A percentile compares a stretch with the other conserved stretches of the same genome.
Evolutionary conservation across 2,113 vertebrate species (phyloP).

Genomic region (Eclectus roratus): DNA sequence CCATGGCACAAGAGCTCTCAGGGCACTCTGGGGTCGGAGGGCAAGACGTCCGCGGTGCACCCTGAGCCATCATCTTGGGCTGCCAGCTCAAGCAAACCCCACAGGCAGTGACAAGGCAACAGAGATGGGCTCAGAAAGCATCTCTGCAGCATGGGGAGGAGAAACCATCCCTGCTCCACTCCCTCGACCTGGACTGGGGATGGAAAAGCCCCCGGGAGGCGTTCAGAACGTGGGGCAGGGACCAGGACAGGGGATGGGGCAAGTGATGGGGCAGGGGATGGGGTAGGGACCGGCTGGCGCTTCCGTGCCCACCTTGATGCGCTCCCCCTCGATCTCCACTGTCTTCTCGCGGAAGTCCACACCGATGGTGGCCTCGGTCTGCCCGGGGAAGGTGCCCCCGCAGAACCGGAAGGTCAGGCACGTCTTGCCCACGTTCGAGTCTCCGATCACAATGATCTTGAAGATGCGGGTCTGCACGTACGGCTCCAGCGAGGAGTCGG

Average conservation of each 20-base stretch:
- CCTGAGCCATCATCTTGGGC: background rate
- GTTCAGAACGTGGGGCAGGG: background rate
- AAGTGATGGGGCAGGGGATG: background rate
- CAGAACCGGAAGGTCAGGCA: constrained; percentile 97
- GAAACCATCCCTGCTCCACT: background rate
- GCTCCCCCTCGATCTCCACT: constrained; percentile 94
- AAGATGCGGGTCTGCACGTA: constrained; percentile 95
- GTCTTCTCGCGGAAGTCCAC: constrained; percentile 97
- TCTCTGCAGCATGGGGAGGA: background rate
- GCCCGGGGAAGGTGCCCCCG: constrained; percentile 90
- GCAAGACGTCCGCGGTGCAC: background rate
- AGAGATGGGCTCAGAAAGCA: rapidly evolving
- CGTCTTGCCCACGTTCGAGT: constrained; percentile 97
- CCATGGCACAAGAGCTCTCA: background rate
- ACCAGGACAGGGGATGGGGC: background rate
- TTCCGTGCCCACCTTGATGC: constrained; percentile 86
- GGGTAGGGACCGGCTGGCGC: background rate
- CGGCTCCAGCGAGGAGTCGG: constrained; percentile 84
- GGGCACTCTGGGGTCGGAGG: background rate
- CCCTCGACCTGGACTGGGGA: background rate
- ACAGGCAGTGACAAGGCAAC: background rate
- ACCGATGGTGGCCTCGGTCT: constrained; percentile 96
- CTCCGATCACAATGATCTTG: constrained; percentile 97
- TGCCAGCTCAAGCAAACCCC: background rate
- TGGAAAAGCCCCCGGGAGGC: background rate